Base-by-base conservation (phyloP, 2,797 vertebrate species). In the Lagorchestes hirsutus region DNA sequence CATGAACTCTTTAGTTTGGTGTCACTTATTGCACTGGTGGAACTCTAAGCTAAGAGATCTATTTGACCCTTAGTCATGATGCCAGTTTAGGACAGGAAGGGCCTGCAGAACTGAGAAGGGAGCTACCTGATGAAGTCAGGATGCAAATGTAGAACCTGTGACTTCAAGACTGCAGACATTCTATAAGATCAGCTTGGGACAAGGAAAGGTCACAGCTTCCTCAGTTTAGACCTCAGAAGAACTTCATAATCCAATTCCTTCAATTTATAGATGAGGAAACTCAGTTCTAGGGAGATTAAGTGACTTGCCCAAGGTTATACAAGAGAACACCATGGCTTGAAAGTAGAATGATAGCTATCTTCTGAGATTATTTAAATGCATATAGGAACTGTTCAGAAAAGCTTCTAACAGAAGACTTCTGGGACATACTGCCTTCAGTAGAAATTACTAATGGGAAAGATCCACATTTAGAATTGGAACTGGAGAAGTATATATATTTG, bases 61-160 rank as follows among this genome's bases (percentile, higher is more conserved):
- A 93, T 58, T 28, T 93, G 96, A 96, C 97, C 56, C 96, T 87
- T 55, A 94, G 27, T 56, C 59, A 82, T 34, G 55, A 29, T 46
- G 24, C 13, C 27, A 55, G 16, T 90, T 52, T 91, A 11, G 52
- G 28, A 52, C 5, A 28, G 82, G 4, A 28, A 29, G 55, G 92
- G 50, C 2, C 3, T 92, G 46, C 90, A 27, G 2, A 59, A 40
- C 59, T 50, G 5, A 94, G 11, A 90, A 62, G 18, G 82, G 91
- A 50, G 31, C 28, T 87, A 74, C 27, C 40, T 10, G 11, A 92
- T 28, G 95, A 31, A 96, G 58, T 1, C 56, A 59, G 50, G 93
- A 67, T 95, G 92, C 94, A 74, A 31, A 93, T 93, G 6, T 1
- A 56, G 5, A 55, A 8, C 3, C 92, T n/a, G 92, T 5, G 54